Percentiles rank a stretch among this genome's conserved stretches.
Conservation (phyloP, 1,140 invertebrate species). For the Laodelphax striatellus region DNA sequence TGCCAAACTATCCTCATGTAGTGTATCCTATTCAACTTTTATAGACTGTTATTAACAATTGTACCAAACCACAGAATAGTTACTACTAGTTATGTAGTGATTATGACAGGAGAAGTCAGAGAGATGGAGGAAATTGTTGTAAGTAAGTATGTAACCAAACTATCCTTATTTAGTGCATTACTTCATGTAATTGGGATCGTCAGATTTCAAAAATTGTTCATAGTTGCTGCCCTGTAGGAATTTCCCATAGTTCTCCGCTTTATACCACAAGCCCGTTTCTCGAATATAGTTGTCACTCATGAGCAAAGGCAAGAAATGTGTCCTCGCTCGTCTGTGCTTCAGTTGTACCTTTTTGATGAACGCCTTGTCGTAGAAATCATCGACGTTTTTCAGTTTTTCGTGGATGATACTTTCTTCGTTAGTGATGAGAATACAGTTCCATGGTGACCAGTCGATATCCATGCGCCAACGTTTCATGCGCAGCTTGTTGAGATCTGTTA, state of each 20-base stretch:
- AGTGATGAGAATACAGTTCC: conserved; percentile 58
- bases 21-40: too few species aligned
- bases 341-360: conserved; percentile 9
- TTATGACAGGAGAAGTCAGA: too few species aligned
- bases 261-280: conserved; percentile 2
- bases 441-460: conserved; percentile 51
- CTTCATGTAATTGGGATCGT: too few species aligned
- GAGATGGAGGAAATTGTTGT: too few species aligned
- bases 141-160: too few species aligned
- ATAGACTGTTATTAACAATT: too few species aligned
- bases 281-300: conserved; percentile 3
- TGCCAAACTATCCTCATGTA: too few species aligned
- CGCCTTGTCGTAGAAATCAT: conserved; percentile 10
- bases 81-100: too few species aligned
- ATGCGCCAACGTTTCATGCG: conserved; percentile 44
- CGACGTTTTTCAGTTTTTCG: conserved; percentile 23
- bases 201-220: too few species aligned
- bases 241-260: not conserved
- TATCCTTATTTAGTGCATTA: too few species aligned
- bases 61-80: too few species aligned
- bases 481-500: conserved; percentile 41
- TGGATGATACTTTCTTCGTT: conserved; percentile 49
- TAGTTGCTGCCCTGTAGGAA: not conserved
- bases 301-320: conserved; percentile 9
- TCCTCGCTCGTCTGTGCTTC: conserved; percentile 13